Evolutionary conservation across 1,140 invertebrate species (phyloP).

Genomic region (Hermetia illucens): DNA sequence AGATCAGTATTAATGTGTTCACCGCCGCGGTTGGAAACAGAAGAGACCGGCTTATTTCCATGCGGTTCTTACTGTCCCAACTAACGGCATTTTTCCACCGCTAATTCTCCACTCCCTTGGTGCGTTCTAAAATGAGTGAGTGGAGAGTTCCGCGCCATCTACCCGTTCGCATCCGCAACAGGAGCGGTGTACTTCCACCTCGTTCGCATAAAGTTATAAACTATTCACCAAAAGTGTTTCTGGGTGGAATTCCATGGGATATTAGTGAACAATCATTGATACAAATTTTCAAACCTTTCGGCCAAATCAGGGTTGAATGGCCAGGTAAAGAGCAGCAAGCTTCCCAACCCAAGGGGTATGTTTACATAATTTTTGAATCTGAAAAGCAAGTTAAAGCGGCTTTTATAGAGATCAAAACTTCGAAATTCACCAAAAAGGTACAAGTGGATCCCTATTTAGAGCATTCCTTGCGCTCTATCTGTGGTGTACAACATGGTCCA

Average conservation of each 20-base stretch:
- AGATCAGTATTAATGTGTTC: conserved; percentile 12
- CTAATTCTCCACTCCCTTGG: conserved; percentile 3
- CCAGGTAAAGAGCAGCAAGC: conserved; percentile 70
- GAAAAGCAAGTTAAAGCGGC: conserved; percentile 87
- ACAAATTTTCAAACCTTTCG: conserved; percentile 72
- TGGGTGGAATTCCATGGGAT: conserved; percentile 95
- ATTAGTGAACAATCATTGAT: conserved; percentile 72
- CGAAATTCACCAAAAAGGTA: conserved; percentile 88
- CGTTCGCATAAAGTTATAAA: conserved; percentile 48
- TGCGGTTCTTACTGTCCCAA: too few species aligned
- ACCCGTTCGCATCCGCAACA: conserved; percentile 77
- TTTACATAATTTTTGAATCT: conserved; percentile 88
- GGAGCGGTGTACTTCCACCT: conserved; percentile 68
- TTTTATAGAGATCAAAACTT: conserved; percentile 89
- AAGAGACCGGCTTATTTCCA: too few species aligned
- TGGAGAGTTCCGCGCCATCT: too few species aligned
- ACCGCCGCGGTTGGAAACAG: too few species aligned
- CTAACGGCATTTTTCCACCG: conserved; percentile 21
- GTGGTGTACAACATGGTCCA: conserved; percentile 78
- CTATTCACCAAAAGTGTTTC: conserved; percentile 68
- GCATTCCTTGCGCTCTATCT: conserved; percentile 82
- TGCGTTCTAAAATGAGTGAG: conserved; percentile 50
- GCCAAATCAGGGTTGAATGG: conserved; percentile 81
- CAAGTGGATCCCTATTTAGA: conserved; percentile 97
- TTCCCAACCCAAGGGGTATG: conserved; percentile 66